Evolutionary conservation across 1,140 invertebrate genomes (phyloP).

Genomic region (Pteromalus puparum): DNA sequence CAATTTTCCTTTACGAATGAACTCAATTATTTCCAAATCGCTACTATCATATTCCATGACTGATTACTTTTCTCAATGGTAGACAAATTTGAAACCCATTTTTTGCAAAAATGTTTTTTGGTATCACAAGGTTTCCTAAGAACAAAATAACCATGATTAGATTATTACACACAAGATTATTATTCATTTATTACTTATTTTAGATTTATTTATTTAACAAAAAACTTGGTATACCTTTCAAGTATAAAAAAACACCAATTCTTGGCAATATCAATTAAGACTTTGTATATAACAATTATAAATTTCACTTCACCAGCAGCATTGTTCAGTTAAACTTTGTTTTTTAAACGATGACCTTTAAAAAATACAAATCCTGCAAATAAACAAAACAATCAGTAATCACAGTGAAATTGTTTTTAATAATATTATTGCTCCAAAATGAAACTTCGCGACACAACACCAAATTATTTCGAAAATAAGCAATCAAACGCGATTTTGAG

Average conservation of each 20-base stretch:
- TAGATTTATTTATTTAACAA: not conserved
- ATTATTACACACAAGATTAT: too few species aligned
- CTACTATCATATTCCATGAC: slow-evolving; percentile 39
- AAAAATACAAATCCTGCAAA: not conserved
- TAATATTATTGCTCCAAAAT: not conserved
- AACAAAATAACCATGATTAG: not conserved
- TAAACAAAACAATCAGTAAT: not conserved
- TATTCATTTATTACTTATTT: too few species aligned
- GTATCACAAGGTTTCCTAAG: not conserved
- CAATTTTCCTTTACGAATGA: slow-evolving; percentile 46
- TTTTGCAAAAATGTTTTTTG: not conserved
- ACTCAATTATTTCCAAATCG: slow-evolving; percentile 29
- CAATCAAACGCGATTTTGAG: too few species aligned
- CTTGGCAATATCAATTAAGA: too few species aligned
- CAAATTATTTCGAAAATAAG: too few species aligned
- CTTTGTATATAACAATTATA: too few species aligned
- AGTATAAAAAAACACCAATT: not conserved
- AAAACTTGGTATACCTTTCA: not conserved
- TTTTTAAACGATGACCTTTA: too few species aligned
- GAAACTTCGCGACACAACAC: not conserved
- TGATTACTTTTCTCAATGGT: not conserved
- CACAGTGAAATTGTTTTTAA: not conserved
- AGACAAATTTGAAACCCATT: slow-evolving; percentile 4
- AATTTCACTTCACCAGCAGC: too few species aligned
- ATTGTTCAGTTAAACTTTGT: too few species aligned